Conservation (phyloP, 1,140 invertebrate genomes). For the Venustaconcha ellipsiformis region DNA sequence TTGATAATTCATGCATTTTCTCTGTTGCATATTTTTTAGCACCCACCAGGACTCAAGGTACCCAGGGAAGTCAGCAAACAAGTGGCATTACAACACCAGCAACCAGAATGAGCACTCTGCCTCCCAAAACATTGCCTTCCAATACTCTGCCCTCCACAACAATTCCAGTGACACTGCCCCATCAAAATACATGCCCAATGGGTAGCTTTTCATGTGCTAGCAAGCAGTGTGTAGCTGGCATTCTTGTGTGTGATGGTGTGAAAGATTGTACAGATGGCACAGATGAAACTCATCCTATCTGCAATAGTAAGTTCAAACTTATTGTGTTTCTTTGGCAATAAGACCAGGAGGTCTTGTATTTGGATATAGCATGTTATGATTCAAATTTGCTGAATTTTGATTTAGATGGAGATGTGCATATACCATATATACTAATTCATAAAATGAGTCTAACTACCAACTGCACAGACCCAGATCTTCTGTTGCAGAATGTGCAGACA, state of each 20-base stretch:
- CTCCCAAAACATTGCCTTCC: conserved; percentile 18
- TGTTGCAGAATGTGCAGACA: no score
- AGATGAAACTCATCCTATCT: conserved; percentile 59
- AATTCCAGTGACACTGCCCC: not conserved
- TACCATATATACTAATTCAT: no score
- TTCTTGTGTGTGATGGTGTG: conserved; percentile 65
- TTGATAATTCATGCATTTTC: no score
- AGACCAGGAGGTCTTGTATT: not conserved
- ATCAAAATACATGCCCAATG: conserved; percentile 23
- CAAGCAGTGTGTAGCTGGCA: conserved; percentile 61
- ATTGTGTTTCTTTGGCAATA: not conserved
- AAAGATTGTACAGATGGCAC: conserved; percentile 65
- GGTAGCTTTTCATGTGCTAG: conserved; percentile 32
- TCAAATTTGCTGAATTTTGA: not conserved
- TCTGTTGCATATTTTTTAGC: no score
- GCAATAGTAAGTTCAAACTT: conserved; percentile 25
- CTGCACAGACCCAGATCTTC: no score
- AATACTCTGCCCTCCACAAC: conserved; percentile 13
- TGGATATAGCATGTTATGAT: not conserved
- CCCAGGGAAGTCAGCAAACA: not conserved
- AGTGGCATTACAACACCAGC: conserved; percentile 4
- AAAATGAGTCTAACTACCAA: no score
- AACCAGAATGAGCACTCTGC: conserved; percentile 6
- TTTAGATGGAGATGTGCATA: no score
- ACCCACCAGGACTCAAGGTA: no score